These are phyloP conservation scores for Campoplex nolae DNA, from an alignment of 2,888 invertebrate species.

Conservation along the genomic window DNA sequence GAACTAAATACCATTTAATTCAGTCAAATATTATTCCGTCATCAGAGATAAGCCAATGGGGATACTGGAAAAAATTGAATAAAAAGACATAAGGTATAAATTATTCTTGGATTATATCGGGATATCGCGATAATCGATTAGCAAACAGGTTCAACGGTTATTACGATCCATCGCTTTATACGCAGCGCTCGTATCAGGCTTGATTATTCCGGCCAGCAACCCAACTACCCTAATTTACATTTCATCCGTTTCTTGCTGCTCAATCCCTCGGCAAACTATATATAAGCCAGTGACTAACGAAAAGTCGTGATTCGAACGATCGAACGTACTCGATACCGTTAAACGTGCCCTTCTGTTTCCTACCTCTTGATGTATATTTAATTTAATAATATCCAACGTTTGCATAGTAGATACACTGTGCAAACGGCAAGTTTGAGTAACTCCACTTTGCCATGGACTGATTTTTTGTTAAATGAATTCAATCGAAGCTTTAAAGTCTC, in stretches of 20 bases:
- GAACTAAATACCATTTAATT: neutral
- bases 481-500: neutral
- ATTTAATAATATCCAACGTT: conserved; percentile 10
- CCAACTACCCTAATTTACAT: conserved; percentile 47
- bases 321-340: neutral
- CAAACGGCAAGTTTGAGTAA: neutral
- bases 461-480: neutral
- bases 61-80: neutral
- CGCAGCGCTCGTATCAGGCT: conserved; percentile 3
- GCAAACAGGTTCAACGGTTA: conserved; percentile 47
- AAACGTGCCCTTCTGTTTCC: neutral
- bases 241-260: conserved; percentile 49
- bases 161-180: conserved; percentile 39
- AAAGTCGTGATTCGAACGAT: neutral
- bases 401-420: conserved; percentile 4
- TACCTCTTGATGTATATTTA: neutral
- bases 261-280: conserved; percentile 34
- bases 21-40: neutral
- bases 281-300: neutral
- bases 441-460: neutral
- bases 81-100: neutral
- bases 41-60: neutral
- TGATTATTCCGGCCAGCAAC: conserved; percentile 33
- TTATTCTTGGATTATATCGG: conserved; percentile 19
- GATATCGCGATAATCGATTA: conserved; percentile 38